Base-by-base conservation (phyloP, 2,888 invertebrate species). In the Drosophila aldrichi region DNA sequence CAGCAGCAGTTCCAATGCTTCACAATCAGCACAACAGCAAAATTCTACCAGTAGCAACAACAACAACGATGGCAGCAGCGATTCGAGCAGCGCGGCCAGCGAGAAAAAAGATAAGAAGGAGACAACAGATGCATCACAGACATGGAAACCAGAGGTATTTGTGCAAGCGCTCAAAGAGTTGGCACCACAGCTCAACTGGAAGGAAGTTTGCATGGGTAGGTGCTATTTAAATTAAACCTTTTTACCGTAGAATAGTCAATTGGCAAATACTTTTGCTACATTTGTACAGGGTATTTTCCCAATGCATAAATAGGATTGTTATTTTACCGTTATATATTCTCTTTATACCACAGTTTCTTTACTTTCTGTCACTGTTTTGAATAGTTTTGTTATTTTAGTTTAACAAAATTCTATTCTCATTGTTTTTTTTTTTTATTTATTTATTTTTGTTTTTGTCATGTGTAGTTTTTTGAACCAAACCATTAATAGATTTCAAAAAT, bases 81-180 rank as follows among this genome's bases (percentile, higher is more conserved):
- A 82, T 10, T 52, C 84, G 20, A 71, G 72, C 29, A 79, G 76
- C 38, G 56, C 74, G 3, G 44, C 81, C 64, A 70, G 72, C 64
- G 82, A 83, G 22, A 91, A 90, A 63, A 91, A 89, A 72, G 92
- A 92, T 59, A 92, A 92, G 64, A 90, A 91, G 77, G 91, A 91
- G 65, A 94, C 94, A 78, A 95, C 95, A 89, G 89, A 94, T 93
- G 92, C 95, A 91, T 92, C 92, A 20, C 92, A 92, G 44, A 94
- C 96, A 62, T 99, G 99, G 99, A 98, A 98, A 92, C 95, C 97
- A 14, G 98, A 99, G 91, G 95, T 98, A 61, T 98, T 99, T 91
- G 96, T 98, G 44, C 97, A 97, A 92, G 96, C 97, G n/a, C 93
- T 98, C 32, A 97, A 97, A 92, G 98, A 98, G 92, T 94, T 97